A percentile compares a stretch with the other conserved stretches of the same genome.
phyloP scores from a whole-genome alignment of 2,797 vertebrate species.

The Eulemur mongoz region DNA sequence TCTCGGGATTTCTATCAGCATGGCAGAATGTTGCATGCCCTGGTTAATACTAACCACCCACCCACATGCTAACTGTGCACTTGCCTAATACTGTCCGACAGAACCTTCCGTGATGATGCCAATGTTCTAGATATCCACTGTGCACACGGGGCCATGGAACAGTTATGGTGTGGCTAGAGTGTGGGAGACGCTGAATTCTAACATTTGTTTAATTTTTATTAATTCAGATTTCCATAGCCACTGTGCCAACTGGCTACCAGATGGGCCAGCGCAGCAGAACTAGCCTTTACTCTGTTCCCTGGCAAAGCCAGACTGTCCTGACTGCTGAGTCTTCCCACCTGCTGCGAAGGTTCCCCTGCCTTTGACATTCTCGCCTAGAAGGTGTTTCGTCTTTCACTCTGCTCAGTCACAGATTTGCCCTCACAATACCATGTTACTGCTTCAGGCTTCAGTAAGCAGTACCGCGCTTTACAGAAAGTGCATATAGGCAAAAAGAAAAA shows the following conservation, averaged over 20 bases:
- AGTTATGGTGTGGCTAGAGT: not conserved
- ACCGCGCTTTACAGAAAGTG: not conserved
- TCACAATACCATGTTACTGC: not conserved
- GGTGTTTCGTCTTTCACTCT: not conserved
- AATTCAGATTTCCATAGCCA: not conserved
- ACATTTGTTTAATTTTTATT: not conserved
- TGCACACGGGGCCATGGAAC: not conserved
- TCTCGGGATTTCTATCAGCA: fast-evolving
- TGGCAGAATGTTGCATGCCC: not conserved
- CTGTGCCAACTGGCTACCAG: not conserved
- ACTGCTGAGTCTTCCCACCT: not conserved
- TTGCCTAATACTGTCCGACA: fast-evolving
- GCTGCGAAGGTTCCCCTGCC: not conserved
- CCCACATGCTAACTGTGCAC: not conserved
- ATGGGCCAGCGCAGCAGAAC: not conserved
- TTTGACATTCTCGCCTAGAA: not conserved
- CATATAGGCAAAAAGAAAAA: not conserved
- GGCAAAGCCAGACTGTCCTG: not conserved
- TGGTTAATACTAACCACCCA: not conserved
- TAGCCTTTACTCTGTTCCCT: not conserved
- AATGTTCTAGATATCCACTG: not conserved
- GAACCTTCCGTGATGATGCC: not conserved
- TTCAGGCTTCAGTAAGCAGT: not conserved
- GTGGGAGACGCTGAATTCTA: not conserved
- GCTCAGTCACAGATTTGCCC: not conserved